Conservation (phyloP, 92 coral and sea anemone species). For the Zoanthus solanderi region DNA sequence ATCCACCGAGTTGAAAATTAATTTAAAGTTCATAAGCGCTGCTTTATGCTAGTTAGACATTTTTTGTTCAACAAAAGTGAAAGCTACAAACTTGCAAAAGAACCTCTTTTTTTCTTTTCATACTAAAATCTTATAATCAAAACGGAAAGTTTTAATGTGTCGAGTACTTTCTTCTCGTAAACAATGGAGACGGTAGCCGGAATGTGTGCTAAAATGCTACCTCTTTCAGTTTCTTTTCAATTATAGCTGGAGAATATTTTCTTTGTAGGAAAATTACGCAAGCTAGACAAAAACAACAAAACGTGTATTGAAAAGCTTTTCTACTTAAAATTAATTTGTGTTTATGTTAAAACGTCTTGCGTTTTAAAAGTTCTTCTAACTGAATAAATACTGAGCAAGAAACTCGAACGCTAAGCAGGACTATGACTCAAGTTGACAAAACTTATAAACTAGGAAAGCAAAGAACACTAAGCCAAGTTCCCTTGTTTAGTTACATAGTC, state of each 20-base stretch:
- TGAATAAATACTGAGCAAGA: not conserved
- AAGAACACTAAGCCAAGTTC: not conserved
- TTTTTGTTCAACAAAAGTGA: slow-evolving; percentile 31
- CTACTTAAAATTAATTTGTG: too few relatives aligned
- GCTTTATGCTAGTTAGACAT: slow-evolving; percentile 38
- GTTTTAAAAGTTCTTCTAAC: not conserved
- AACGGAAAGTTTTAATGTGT: slow-evolving; percentile 2
- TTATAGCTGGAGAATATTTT: not conserved
- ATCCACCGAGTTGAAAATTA: slow-evolving; percentile 10
- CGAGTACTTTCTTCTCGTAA: not conserved
- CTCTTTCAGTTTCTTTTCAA: not conserved
- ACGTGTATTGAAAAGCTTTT: too few relatives aligned
- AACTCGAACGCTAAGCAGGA: not conserved
- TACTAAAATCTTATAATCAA: not conserved
- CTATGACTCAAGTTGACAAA: not conserved
- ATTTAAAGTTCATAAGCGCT: slow-evolving; percentile 43
- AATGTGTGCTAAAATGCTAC: not conserved
- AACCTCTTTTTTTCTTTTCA: not conserved
- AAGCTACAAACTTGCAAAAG: not conserved
- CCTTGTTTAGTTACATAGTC: slow-evolving; percentile 7
- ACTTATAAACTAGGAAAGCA: not conserved
- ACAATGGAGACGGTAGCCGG: not conserved
- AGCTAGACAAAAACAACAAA: not conserved
- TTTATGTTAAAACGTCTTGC: not conserved
- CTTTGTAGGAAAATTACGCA: not conserved